Percentiles rank a stretch among this genome's conserved stretches.
phyloP scores from a whole-genome alignment of 2,797 vertebrate species.

The Streptopelia turtur region DNA sequence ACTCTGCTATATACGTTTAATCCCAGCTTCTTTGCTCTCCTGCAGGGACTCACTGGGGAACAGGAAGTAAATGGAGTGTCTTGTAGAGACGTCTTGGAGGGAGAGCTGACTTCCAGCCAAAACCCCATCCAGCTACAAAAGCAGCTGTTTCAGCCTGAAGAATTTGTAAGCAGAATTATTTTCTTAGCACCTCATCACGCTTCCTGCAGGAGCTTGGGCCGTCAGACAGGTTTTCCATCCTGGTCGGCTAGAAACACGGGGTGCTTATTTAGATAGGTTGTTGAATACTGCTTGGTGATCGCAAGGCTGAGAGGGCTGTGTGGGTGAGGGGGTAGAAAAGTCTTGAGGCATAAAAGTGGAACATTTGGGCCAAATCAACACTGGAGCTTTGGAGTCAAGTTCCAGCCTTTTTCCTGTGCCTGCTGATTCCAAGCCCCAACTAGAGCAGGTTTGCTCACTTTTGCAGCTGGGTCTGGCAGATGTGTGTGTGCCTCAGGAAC shows the following conservation, averaged over 20 bases:
- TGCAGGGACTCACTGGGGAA: conserved; percentile 30
- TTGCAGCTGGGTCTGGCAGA: not conserved
- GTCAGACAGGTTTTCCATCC: conserved; percentile 24
- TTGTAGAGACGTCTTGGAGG: not conserved
- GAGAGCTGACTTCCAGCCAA: conserved; percentile 26
- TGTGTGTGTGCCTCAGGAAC: not conserved
- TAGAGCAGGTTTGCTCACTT: not conserved
- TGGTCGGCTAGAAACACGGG: not conserved
- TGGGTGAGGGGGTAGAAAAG: not conserved
- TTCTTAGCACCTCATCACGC: conserved; percentile 63
- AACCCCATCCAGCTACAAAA: conserved; percentile 37
- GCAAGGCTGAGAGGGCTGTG: not conserved
- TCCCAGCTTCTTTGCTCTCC: conserved; percentile 39
- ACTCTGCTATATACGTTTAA: conserved; percentile 24
- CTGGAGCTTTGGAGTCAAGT: not conserved
- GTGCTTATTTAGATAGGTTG: conserved; percentile 9
- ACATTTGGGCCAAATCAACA: not conserved
- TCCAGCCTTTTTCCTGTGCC: conserved; percentile 4
- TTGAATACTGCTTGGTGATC: not conserved
- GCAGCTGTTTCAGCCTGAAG: conserved; percentile 41
- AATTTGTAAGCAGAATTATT: conserved; percentile 59
- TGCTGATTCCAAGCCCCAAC: not conserved
- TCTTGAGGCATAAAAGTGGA: not conserved
- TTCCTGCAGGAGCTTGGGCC: conserved; percentile 38
- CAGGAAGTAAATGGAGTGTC: conserved; percentile 46